These are phyloP conservation scores for Clanis bilineata DNA, from an alignment of 2,888 invertebrate species.

Conservation along the genomic window DNA sequence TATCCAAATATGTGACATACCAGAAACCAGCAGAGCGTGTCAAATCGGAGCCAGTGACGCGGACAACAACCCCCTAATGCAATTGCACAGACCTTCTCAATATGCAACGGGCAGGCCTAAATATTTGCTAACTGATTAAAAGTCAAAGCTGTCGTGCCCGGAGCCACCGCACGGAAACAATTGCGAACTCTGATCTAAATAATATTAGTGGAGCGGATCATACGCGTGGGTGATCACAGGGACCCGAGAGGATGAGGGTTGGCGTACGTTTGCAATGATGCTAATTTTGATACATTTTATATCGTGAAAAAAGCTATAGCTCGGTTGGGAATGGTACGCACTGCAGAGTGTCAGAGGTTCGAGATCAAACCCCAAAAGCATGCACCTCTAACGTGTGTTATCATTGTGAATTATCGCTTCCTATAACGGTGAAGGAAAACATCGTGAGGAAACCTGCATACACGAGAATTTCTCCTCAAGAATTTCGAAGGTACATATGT, in stretches of 20 bases:
- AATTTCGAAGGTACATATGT: too few species aligned
- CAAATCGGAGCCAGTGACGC: constrained; percentile 43
- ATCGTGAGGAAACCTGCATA: too few species aligned
- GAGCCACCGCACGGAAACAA: constrained; percentile 63
- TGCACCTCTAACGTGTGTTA: too few species aligned
- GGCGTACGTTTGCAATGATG: neutral
- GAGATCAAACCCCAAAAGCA: too few species aligned
- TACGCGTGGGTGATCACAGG: constrained; percentile 71
- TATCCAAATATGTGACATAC: constrained; percentile 59
- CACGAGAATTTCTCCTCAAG: too few species aligned
- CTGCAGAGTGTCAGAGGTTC: too few species aligned
- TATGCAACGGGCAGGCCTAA: constrained; percentile 63
- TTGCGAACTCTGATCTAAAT: constrained; percentile 63
- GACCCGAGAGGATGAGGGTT: constrained; percentile 25
- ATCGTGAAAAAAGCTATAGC: too few species aligned
- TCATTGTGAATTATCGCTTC: too few species aligned
- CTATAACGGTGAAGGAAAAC: too few species aligned
- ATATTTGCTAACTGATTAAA: constrained; percentile 79
- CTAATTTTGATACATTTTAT: neutral
- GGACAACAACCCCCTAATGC: constrained; percentile 62
- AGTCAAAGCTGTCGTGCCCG: constrained; percentile 72
- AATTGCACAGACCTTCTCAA: constrained; percentile 77
- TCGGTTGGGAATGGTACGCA: too few species aligned
- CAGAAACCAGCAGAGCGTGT: constrained; percentile 24
- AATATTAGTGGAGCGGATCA: constrained; percentile 71